phyloP scores from a whole-genome alignment of 2,888 invertebrate species.

The Cephalotes varians region DNA sequence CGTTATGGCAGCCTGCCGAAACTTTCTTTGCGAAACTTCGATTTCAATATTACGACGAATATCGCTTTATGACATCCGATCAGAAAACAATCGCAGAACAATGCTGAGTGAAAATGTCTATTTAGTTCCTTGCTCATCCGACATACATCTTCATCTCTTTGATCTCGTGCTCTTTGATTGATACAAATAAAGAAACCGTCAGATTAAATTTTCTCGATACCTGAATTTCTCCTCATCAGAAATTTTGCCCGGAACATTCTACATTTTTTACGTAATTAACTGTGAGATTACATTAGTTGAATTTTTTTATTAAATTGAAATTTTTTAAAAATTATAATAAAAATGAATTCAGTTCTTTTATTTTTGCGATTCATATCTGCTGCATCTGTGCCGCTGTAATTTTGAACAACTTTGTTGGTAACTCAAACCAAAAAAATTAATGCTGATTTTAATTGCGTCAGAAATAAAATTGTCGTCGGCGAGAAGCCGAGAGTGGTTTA shows the following conservation, averaged over 20 bases:
- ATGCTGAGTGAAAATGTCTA: constrained; percentile 38
- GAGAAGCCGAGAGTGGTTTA: neutral
- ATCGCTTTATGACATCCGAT: neutral
- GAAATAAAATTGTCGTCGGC: neutral
- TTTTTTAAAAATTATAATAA: neutral
- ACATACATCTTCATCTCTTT: neutral
- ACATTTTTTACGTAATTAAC: neutral
- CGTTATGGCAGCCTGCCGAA: constrained; percentile 29
- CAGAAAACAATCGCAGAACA: constrained; percentile 18
- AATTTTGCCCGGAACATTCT: neutral
- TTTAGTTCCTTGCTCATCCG: neutral
- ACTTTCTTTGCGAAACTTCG: constrained; percentile 53
- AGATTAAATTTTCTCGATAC: neutral
- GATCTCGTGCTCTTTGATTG: constrained; percentile 21
- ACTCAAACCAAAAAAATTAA: neutral
- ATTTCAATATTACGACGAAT: constrained; percentile 28
- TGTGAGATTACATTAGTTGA: neutral
- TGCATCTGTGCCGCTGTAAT: neutral
- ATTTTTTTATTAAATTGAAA: neutral
- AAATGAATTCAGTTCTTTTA: neutral
- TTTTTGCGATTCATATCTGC: neutral
- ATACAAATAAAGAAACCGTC: neutral
- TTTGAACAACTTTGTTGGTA: neutral
- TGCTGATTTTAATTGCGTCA: neutral
- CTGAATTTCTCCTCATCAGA: neutral